These are phyloP conservation scores for Prorops nasuta DNA, from an alignment of 1,140 invertebrate genomes.

Conservation along the genomic window DNA sequence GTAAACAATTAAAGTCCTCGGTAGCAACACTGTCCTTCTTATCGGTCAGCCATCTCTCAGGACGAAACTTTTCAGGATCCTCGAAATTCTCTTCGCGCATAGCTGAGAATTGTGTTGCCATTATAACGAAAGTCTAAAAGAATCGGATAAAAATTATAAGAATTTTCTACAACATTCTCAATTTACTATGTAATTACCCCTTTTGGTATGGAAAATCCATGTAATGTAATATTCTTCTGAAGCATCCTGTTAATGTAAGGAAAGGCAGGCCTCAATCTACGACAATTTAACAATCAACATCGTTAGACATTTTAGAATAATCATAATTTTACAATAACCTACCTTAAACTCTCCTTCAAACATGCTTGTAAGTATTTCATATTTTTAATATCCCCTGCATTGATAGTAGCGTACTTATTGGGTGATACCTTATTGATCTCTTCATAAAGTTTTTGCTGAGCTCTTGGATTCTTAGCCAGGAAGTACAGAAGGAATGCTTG, in stretches of 20 bases:
- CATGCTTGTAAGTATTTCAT: conserved; percentile 67
- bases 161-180: conserved; percentile 1
- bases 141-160: conserved; percentile 12
- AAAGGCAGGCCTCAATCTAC: conserved; percentile 62
- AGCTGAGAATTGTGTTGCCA: conserved; percentile 68
- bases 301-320: neutral
- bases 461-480: conserved; percentile 59
- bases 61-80: conserved; percentile 66
- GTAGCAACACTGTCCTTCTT: conserved; percentile 42
- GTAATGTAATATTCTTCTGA: conserved; percentile 65
- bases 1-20: conserved; percentile 59
- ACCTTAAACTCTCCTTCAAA: conserved; percentile 67
- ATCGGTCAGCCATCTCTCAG: conserved; percentile 67
- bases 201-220: conserved; percentile 65
- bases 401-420: conserved; percentile 35
- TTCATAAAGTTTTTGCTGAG: conserved; percentile 61
- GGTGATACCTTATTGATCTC: conserved; percentile 55
- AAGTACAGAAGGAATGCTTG: conserved; percentile 63
- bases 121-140: conserved; percentile 67
- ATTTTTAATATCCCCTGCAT: conserved; percentile 45
- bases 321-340: conserved; percentile 5
- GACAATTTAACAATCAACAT: neutral
- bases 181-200: conserved; percentile 55
- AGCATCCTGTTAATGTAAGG: conserved; percentile 65
- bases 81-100: conserved; percentile 70